Conservation (phyloP, 2,797 vertebrate genomes). For the Parauchenoglanis ngamensis region DNA sequence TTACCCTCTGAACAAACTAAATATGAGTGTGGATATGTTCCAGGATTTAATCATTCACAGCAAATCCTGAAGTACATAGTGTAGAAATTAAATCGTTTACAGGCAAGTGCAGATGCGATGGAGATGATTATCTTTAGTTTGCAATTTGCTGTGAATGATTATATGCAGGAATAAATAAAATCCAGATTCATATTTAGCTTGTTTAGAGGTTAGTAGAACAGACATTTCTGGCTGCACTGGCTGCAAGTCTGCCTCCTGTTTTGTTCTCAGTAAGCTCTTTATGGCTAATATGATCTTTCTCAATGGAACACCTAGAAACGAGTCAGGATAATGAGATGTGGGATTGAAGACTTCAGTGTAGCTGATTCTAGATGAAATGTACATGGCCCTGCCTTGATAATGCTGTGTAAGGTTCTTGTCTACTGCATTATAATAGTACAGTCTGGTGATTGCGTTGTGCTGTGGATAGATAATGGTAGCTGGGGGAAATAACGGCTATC, state of each 20-base stretch:
- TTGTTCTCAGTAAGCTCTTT: conserved; percentile 14
- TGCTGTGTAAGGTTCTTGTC: neutral
- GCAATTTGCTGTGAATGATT: too few species aligned
- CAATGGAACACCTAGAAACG: neutral
- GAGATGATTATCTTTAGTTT: conserved; percentile 10
- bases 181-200: neutral
- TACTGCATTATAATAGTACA: neutral
- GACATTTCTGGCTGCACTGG: neutral
- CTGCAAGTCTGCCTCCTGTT: neutral
- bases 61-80: neutral
- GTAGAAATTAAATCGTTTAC: neutral
- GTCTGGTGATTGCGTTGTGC: neutral
- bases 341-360: neutral
- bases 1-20: neutral
- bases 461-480: conserved; percentile 16
- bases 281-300: neutral
- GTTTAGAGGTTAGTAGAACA: neutral
- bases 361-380: conserved; percentile 10
- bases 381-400: neutral
- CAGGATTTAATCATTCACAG: conserved; percentile 6
- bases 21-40: neutral
- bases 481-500: conserved; percentile 34
- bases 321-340: conserved; percentile 4
- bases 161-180: neutral
- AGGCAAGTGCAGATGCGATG: neutral